Evolutionary conservation across 53 echinoderm and acorn worm genomes (phyloP), one percentile per base, ranked within the genome.

Genomic region (Temnopleurus reevesii): DNA sequence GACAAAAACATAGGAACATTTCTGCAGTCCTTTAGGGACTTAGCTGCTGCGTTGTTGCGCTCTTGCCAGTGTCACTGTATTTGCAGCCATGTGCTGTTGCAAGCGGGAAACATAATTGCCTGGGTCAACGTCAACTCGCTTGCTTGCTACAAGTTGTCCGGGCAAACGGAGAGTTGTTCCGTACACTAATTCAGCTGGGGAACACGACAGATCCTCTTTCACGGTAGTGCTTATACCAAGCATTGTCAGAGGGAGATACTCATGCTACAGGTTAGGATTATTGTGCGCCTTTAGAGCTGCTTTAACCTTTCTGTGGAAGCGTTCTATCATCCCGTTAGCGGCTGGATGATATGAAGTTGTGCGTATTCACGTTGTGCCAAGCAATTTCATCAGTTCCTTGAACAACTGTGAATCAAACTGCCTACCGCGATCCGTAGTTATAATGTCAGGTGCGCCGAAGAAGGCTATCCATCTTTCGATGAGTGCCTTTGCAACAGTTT

Each of bases 361-460:
- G 13, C 89, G 90, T 17, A 87, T 77, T 18, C 90, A 76, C 12
- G 79, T 89, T 8, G 64, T 84, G 2, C 94, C 94, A 36, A 90
- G 26, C 35, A 92, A 24, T 18, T 28, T 60, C 0, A 53, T 81
- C 5, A 92, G 59, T 17, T 53, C 33, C 10, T 36, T 43, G 18
- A 94, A 92, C n/a, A n/a, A n/a, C n/a, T n/a, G n/a, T 0, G 94
- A 94, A 61, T 94, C 92, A 43, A 92, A 94, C 23, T 92, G 92
- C 4, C 76, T 34, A 71, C 92, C 94, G 23, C 94, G 47, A 54
- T 94, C 94, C 17, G 92, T 94, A 2, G 89, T 94, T 6, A 94
- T 79, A 15, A 25, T 56, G 2, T 43, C 10, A 4, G 92, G 92
- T 19, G 85, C 63, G 13, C 94, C n/a, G 46, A 90, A 94, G 1